phyloP scores from a whole-genome alignment of 2,113 vertebrate species.

The Saguinus midas region DNA sequence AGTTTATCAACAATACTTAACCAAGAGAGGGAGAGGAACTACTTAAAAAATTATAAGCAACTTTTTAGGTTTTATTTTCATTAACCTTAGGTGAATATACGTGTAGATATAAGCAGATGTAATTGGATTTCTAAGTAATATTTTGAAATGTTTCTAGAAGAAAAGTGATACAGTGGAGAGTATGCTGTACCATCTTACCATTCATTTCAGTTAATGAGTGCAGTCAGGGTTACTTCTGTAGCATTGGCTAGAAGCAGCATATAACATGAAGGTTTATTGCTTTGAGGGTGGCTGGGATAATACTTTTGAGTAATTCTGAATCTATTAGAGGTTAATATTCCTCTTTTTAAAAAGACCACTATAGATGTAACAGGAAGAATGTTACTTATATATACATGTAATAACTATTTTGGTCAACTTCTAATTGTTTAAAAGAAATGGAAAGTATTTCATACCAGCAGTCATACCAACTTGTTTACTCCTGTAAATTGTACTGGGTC shows the following conservation, averaged over 20 bases:
- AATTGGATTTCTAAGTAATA: conserved; percentile 40
- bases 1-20: background rate
- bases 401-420: background rate
- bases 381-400: background rate
- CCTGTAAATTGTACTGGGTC: background rate
- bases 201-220: background rate
- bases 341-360: conserved; percentile 9
- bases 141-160: conserved; percentile 56
- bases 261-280: background rate
- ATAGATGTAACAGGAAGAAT: background rate
- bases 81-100: background rate
- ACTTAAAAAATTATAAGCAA: conserved; percentile 16
- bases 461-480: conserved; percentile 5
- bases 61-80: conserved; percentile 16
- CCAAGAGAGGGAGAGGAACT: background rate
- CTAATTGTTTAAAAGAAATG: background rate
- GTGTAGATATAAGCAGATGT: background rate
- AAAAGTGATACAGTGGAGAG: background rate
- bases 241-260: background rate
- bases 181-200: background rate
- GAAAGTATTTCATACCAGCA: conserved; percentile 32
- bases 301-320: background rate
- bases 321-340: background rate
- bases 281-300: background rate
- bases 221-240: background rate